Conservation (phyloP, 2,113 vertebrate species). For the Bubo bubo region DNA sequence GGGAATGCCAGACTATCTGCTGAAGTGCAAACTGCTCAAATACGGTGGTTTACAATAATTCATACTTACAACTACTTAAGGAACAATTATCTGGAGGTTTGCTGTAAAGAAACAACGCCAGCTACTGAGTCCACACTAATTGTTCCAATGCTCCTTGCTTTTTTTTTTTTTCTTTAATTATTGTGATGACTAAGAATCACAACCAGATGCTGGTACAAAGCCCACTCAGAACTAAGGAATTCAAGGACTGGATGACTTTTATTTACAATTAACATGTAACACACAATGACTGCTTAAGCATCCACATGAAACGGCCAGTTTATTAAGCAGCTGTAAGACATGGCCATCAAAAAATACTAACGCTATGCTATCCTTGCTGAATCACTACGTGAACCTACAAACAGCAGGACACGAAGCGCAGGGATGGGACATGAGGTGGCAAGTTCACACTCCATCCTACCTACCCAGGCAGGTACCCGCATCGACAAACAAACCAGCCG, state of each 20-base stretch:
- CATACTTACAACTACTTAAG: accelerated
- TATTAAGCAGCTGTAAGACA: not conserved
- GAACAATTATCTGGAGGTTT: not conserved
- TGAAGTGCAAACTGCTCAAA: not conserved
- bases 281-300: not conserved
- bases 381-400: not conserved
- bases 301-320: not conserved
- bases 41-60: accelerated
- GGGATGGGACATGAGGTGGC: not conserved
- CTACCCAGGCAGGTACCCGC: not conserved
- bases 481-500: not conserved
- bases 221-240: not conserved
- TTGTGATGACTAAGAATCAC: constrained; percentile 30
- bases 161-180: not conserved
- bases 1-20: not conserved
- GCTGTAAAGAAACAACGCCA: not conserved
- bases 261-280: not conserved
- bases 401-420: accelerated
- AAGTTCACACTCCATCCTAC: not conserved
- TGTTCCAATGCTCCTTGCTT: not conserved
- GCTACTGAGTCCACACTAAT: not conserved
- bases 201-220: not conserved
- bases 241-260: not conserved
- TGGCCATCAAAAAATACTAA: not conserved
- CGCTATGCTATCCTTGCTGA: not conserved